Evolutionary conservation across 2,113 vertebrate species (phyloP), one percentile per base, ranked within the genome.

Genomic region (Panthera tigris): DNA sequence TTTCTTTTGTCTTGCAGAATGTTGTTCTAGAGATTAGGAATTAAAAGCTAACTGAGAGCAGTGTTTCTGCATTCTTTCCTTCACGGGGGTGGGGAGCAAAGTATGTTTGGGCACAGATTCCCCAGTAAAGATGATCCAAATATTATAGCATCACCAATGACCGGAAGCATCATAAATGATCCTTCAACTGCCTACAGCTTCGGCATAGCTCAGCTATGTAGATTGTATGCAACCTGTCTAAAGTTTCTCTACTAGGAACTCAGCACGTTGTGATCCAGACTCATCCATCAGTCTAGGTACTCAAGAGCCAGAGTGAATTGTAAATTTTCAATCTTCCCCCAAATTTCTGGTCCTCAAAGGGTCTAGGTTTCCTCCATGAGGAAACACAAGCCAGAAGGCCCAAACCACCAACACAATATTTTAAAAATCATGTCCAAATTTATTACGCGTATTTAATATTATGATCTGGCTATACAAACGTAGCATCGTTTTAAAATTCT

Each of bases 381-480:
- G 55, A n/a, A 39, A 66, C 84, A 61, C 15, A 61, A 66, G 78
- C 14, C 78, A 52, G 61, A 82, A 27, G 71, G 71, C 57, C 50
- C 50, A 74, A 3, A 36, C 29, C 41, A 33, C 36, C 79, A 84
- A 71, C 5, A 78, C 1, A 14, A 10, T 41, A 82, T 41, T 94
- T 68, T 93, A 89, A 73, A 97, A 94, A 96, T 69, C 36, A 85
- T 25, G 13, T 78, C 65, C 50, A 76, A 12, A 29, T 88, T 89
- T 68, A 41, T 61, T n/a, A 80, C 4, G 52, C 36, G 8, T 21
- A 68, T 41, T 68, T 69, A 74, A 41, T 93, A 27, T 63, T 55
- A 91, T 23, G 21, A 61, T 71, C 55, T 91, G 33, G 69, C n/a
- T 90, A 29, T 19, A 74, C 2, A 66, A 93, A 79, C 90, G 39